Percentiles rank a stretch among this genome's conserved stretches.
Evolutionary conservation across 1,140 invertebrate genomes (phyloP).

Genomic region (Rhopalosiphum maidis): DNA sequence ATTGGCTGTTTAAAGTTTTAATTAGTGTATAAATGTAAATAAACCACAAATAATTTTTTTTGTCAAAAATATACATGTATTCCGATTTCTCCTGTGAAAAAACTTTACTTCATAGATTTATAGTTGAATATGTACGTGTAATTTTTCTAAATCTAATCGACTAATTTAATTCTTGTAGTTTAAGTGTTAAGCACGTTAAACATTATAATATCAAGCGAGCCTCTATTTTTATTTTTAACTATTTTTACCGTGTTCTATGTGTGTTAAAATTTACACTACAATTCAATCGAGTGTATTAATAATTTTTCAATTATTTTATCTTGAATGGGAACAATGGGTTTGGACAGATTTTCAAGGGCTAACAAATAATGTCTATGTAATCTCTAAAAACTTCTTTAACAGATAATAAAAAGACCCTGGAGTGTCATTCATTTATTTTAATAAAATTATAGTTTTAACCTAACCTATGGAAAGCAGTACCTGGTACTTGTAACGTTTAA

Average conservation of each 20-base stretch:
- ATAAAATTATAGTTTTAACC: background rate
- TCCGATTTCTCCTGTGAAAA: conserved; percentile 8
- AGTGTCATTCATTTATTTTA: background rate
- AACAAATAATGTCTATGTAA: background rate
- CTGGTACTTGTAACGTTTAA: background rate
- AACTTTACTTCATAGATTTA: background rate
- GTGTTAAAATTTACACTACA: background rate
- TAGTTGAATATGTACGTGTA: background rate
- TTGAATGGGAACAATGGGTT: background rate
- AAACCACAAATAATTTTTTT: background rate
- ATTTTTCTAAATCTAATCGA: background rate
- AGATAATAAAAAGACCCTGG: background rate
- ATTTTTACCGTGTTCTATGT: background rate
- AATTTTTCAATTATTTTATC: background rate
- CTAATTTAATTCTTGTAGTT: background rate
- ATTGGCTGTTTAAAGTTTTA: background rate
- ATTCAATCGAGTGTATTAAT: background rate
- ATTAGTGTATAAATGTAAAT: background rate
- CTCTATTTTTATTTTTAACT: background rate
- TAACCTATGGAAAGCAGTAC: background rate
- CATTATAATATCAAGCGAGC: background rate
- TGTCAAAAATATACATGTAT: background rate
- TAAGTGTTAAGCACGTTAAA: background rate
- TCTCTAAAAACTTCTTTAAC: background rate
- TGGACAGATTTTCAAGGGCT: background rate